Evolutionary conservation across 2,113 vertebrate genomes (phyloP), one percentile per base, ranked within the genome.

Genomic region (Chaetodon trifascialis): DNA sequence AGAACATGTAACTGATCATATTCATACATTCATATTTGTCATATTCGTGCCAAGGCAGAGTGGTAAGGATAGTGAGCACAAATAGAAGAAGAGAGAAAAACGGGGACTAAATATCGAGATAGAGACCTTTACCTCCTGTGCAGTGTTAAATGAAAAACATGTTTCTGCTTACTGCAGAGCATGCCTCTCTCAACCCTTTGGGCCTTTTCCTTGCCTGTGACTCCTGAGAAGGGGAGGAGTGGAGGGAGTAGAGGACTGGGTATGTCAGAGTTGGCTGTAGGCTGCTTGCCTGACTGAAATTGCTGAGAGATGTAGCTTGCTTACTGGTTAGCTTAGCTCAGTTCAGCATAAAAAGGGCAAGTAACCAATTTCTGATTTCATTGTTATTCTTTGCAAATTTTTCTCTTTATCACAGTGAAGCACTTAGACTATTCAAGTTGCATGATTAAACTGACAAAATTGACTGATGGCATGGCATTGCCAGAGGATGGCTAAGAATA

Each of bases 81-180:
- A 42, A 11, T 2, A 21, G 36, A 73, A 23, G 19, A 60, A 36
- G 66, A 56, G 44, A 76, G 62, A 81, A 64, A 44, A 58, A 36
- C 36, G 49, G 30, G 17, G 63, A 73, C 44, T 68, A 47, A 68
- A 72, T 80, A 56, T 59, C 25, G 16, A 79, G 64, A 52, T 55
- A 52, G 42, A 82, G 82, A 85, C 83, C 84, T 86, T 84, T 84
- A 40, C 62, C 84, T 89, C 66, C 19, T 82, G 73, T 52, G 70
- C 77, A 11, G 86, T 80, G 87, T 87, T 83, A 83, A 91, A 92
- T 89, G 82, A 88, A 82, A 88, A 93, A 85, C 67, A 85, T 86
- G 66, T 68, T 76, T 51, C 72, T 77, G 83, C 87, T 86, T 65
- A 86, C 76, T 67, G 76, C 82, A 69, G 74, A 86, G 72, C 58